Base-by-base conservation (phyloP, 2,113 vertebrate genomes). In the Regulus satrapa region DNA sequence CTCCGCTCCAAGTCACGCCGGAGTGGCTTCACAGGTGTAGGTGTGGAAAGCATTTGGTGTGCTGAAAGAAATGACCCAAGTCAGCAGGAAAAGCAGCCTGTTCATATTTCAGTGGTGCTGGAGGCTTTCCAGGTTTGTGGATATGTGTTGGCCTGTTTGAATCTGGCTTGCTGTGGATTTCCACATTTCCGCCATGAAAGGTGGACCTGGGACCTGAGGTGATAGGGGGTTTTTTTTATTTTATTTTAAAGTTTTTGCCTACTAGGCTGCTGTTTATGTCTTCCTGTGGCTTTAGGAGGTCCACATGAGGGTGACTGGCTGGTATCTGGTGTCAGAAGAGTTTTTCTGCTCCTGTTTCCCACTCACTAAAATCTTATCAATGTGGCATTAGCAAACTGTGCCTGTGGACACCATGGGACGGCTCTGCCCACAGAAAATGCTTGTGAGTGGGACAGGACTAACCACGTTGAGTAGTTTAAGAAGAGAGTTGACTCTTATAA, bases 21-120 rank as follows among this genome's bases (percentile, higher is more conserved):
- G 12, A 1, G 3, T 2, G 38, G 36, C 55, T 67, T 64, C 5
- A 0, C 18, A 3, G 32, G 28, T 67, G 58, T 4, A 3, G 3
- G 3, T 66, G 49, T 16, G 86, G 34, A 31, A 66, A 54, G 49
- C 4, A 2, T 21, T 81, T 48, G 62, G 18, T 72, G 20, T 21
- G 0, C 75, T 68, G 54, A 52, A 15, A 24, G 45, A 62, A 59
- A 15, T 14, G 72, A 28, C 64, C 43, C 4, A 49, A 83, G 71
- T 10, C 43, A 28, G 43, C 40, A 69, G 58, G 62, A 86, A 38
- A 85, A 88, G 29, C 40, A 46, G 31, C 41, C 15, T 31, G 18
- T 18, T 36, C 14, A 0, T 61, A 31, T 89, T 92, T 89, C 78
- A 93, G 59, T 23, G 21, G 56, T 24, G 45, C 2, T 55, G 29